Percentiles rank a stretch among this genome's conserved stretches.
phyloP scores from a whole-genome alignment of 2,888 invertebrate genomes.

The Bombylius discolor region DNA sequence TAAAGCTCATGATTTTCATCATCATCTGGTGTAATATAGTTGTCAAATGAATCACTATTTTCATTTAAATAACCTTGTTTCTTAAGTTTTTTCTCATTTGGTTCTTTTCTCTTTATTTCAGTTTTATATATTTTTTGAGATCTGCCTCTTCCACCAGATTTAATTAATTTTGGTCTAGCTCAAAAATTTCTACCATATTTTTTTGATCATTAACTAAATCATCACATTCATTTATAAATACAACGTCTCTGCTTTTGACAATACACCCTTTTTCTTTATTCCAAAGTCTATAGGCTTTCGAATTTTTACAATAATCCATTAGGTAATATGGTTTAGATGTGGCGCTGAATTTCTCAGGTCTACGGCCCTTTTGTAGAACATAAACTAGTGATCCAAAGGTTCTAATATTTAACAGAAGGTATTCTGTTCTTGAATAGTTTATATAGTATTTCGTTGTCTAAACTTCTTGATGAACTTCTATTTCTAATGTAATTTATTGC shows the following conservation, averaged over 20 bases:
- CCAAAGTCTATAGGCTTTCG: background rate
- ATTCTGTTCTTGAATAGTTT: background rate
- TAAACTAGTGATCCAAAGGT: background rate
- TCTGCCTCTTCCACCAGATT: background rate
- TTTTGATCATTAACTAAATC: no score
- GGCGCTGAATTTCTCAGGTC: conserved; percentile 9
- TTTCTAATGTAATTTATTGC: background rate
- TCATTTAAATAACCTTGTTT: no score
- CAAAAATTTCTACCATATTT: no score
- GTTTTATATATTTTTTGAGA: background rate
- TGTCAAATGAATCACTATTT: no score
- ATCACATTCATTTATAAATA: no score
- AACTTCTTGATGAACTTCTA: background rate
- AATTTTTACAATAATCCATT: background rate
- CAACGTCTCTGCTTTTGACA: background rate
- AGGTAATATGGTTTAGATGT: conserved; percentile 5
- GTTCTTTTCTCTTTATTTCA: no score
- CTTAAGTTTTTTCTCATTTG: no score
- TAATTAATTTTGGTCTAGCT: background rate
- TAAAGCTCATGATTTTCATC: no score
- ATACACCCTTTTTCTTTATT: background rate
- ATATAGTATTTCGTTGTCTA: background rate
- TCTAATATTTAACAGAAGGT: background rate
- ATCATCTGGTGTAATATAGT: no score
- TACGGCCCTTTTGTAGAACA: background rate